These are phyloP conservation scores for Tachysurus vachellii DNA, from an alignment of 2,113 vertebrate genomes.

Conservation along the genomic window DNA sequence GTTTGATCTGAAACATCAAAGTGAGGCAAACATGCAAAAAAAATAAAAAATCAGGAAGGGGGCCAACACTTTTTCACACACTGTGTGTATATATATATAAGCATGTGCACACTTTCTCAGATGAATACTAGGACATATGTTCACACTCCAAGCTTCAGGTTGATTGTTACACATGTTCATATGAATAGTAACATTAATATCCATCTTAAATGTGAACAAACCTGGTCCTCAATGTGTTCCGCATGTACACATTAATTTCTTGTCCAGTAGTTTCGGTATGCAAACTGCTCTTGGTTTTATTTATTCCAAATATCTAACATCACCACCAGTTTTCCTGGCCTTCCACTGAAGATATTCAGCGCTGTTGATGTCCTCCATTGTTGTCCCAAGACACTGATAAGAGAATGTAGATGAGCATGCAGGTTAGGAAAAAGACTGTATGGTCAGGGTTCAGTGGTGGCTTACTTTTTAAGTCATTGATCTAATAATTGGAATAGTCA, in stretches of 20 bases:
- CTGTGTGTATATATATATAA: slow-evolving; percentile 33
- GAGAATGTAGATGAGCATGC: not conserved
- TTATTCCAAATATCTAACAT: not conserved
- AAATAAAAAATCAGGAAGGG: too few species aligned
- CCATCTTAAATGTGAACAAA: not conserved
- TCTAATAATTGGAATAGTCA: not conserved
- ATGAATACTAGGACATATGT: not conserved
- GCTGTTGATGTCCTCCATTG: not conserved
- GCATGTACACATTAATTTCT: not conserved
- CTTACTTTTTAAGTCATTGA: not conserved
- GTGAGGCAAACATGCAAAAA: too few species aligned
- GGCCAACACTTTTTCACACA: too few species aligned
- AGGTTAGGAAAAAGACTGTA: not conserved
- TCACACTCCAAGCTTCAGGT: not conserved
- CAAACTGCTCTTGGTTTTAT: not conserved
- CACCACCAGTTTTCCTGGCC: not conserved
- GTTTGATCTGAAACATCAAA: too few species aligned
- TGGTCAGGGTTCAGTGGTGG: too few species aligned
- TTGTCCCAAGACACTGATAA: not conserved
- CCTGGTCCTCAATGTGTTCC: not conserved
- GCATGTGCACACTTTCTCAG: slow-evolving; percentile 8
- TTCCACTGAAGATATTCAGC: not conserved
- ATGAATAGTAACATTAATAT: not conserved
- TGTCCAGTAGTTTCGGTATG: not conserved
- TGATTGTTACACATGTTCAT: not conserved